Evolutionary conservation across 1,140 invertebrate genomes (phyloP).

Genomic region (Scaptomyza graminum): DNA sequence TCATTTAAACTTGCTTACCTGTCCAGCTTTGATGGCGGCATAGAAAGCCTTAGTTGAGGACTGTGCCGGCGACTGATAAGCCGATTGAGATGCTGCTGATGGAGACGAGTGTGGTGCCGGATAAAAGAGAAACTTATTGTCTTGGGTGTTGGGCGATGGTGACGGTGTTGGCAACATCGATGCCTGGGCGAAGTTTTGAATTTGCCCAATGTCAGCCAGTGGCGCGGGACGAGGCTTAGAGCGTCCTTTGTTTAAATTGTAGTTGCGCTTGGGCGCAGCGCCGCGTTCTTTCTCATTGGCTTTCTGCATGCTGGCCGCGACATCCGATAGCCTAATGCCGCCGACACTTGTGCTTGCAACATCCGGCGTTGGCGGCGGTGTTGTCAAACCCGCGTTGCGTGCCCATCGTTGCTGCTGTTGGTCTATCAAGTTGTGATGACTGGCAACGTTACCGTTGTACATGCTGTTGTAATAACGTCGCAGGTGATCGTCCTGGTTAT

Average conservation of each 20-base stretch:
- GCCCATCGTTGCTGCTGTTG: slow-evolving; percentile 24
- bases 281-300: slow-evolving; percentile 6
- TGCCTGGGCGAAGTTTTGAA: slow-evolving; percentile 24
- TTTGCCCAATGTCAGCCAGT: slow-evolving; percentile 38
- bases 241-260: slow-evolving; percentile 26
- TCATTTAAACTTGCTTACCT: slow-evolving; percentile 12
- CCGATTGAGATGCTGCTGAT: slow-evolving; percentile 8
- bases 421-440: too few species aligned
- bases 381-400: slow-evolving; percentile 17
- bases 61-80: slow-evolving; percentile 11
- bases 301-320: neutral
- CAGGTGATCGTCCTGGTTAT: slow-evolving; percentile 32
- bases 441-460: neutral
- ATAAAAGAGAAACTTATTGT: slow-evolving; percentile 56
- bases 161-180: slow-evolving; percentile 54
- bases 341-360: neutral
- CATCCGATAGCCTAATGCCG: neutral
- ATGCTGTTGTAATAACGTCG: slow-evolving; percentile 16
- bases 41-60: slow-evolving; percentile 14
- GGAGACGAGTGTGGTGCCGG: slow-evolving; percentile 19
- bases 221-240: slow-evolving; percentile 57
- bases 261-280: slow-evolving; percentile 24
- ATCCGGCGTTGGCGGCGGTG: slow-evolving; percentile 55
- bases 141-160: slow-evolving; percentile 57
- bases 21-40: slow-evolving; percentile 42